Evolutionary conservation across 2,797 vertebrate genomes (phyloP).

Genomic region (Pseudochirops cupreus): DNA sequence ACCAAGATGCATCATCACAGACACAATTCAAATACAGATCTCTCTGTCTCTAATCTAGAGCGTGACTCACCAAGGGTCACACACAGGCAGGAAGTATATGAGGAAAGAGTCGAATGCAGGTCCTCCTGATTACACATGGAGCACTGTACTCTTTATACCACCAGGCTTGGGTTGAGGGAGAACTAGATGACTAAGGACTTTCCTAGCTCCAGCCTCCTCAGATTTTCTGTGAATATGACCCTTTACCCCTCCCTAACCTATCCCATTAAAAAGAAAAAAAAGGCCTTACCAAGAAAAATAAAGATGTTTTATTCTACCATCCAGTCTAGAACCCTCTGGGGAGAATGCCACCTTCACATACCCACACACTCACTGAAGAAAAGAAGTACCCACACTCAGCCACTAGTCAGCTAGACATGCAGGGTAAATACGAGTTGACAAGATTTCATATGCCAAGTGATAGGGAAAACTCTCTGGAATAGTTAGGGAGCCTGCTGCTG

Average conservation of each 20-base stretch:
- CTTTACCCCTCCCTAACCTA: neutral
- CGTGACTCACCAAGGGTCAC: neutral
- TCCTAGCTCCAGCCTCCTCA: neutral
- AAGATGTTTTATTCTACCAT: neutral
- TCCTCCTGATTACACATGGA: neutral
- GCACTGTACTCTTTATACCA: too few species aligned
- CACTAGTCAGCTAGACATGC: conserved; percentile 40
- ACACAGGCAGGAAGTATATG: neutral
- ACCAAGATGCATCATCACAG: neutral
- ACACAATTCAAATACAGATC: neutral
- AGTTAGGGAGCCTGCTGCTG: conserved; percentile 44
- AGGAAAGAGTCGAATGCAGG: neutral
- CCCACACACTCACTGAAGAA: neutral
- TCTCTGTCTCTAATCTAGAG: neutral
- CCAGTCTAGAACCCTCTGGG: neutral
- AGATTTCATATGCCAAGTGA: conserved; percentile 26
- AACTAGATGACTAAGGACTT: neutral
- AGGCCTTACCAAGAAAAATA: neutral
- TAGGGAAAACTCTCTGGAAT: conserved; percentile 42
- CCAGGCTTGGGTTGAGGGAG: neutral
- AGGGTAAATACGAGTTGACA: conserved; percentile 36
- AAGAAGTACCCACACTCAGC: conserved; percentile 7
- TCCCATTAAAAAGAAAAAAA: neutral
- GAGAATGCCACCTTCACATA: neutral
- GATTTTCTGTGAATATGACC: neutral